These are phyloP conservation scores for Nasonia vitripennis DNA, from an alignment of 1,140 invertebrate genomes.

Conservation along the genomic window DNA sequence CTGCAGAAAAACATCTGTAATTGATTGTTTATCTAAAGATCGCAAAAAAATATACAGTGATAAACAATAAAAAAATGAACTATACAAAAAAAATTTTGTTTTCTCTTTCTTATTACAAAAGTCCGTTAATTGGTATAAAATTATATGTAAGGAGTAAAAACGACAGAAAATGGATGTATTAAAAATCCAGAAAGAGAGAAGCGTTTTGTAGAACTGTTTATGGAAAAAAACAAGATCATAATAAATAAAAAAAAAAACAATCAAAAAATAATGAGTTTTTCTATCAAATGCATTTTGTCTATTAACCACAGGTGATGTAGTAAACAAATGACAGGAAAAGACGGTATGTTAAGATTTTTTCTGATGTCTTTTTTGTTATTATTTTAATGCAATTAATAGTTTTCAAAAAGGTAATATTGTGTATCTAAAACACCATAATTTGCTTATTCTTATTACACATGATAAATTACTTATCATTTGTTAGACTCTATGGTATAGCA, in stretches of 20 bases:
- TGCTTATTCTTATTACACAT: not conserved
- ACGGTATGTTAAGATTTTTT: conserved; percentile 38
- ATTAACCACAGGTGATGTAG: conserved; percentile 9
- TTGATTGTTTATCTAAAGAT: conserved; percentile 45
- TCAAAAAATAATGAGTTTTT: conserved; percentile 38
- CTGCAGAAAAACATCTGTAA: conserved; percentile 29
- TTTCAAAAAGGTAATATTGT: not conserved
- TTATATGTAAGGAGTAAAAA: conserved; percentile 34
- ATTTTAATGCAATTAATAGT: not conserved
- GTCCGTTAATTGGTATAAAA: conserved; percentile 33
- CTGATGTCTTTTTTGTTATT: not conserved
- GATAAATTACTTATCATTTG: no score
- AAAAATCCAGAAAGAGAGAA: conserved; percentile 5
- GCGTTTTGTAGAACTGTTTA: conserved; percentile 49
- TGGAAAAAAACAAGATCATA: conserved; percentile 41
- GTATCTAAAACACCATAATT: conserved; percentile 2
- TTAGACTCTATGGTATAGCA: not conserved
- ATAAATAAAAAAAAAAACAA: conserved; percentile 50
- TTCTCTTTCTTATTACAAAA: conserved; percentile 40
- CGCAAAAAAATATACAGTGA: conserved; percentile 18
- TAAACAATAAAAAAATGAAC: conserved; percentile 36
- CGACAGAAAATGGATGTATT: conserved; percentile 30
- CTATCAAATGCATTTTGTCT: conserved; percentile 38
- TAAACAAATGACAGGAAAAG: conserved; percentile 19
- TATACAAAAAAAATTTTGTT: conserved; percentile 38